Conservation (phyloP, 2,113 vertebrate species). For the Conger conger region DNA sequence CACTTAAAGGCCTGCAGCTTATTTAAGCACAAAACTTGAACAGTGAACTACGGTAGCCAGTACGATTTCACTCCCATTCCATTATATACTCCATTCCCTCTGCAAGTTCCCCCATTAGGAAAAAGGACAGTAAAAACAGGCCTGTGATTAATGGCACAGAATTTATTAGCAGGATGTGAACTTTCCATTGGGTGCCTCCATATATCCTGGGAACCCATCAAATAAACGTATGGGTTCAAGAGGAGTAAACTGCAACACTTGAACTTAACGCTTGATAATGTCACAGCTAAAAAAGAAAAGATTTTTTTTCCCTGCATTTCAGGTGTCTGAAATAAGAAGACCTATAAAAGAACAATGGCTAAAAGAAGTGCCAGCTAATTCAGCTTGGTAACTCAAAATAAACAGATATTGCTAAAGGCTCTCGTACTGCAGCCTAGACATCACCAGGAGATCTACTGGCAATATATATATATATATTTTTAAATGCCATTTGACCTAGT, state of each 20-base stretch:
- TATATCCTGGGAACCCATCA: neutral
- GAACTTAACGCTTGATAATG: neutral
- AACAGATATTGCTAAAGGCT: neutral
- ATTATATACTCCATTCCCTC: neutral
- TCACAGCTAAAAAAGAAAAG: neutral
- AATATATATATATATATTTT: neutral
- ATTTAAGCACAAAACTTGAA: constrained; percentile 15
- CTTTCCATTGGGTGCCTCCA: neutral
- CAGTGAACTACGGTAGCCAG: neutral
- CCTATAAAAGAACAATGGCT: neutral
- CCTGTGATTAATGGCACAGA: neutral
- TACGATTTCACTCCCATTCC: neutral
- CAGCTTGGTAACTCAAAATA: neutral
- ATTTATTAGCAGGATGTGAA: constrained; percentile 3
- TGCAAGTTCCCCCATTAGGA: constrained; percentile 1
- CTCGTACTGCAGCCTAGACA: neutral
- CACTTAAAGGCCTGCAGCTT: neutral
- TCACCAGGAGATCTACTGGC: neutral
- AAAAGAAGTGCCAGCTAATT: neutral
- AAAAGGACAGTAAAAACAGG: neutral
- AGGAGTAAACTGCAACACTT: neutral
- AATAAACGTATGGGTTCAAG: neutral
- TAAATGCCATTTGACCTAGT: constrained; percentile 52
- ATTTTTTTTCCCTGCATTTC: neutral
- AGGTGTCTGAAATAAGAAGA: neutral